Evolutionary conservation across 2,888 invertebrate species (phyloP), one percentile per base, ranked within the genome.

Genomic region (Habroteleia sp.): DNA sequence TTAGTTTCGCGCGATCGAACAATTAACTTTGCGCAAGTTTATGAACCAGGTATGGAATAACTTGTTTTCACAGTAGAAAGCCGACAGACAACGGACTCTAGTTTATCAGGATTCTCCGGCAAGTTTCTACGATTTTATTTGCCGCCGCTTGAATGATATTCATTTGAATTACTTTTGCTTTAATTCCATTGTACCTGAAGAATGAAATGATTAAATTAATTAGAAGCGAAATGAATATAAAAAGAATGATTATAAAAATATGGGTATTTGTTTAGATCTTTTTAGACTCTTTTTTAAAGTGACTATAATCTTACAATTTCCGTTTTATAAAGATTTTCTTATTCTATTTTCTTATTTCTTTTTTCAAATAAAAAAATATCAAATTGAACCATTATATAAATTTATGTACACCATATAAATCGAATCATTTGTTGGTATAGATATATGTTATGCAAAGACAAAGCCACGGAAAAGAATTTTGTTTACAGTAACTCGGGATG

Each of bases 1-100:
- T 46, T 60, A 44, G 13, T 37, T 44, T 60, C 46, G 5, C 31
- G 1, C 29, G 27, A n/a, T 27, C 33, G 41, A 48, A 33, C 31
- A 50, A 13, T 31, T 31, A 31, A 41, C 33, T 23, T 23, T 14
- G 50, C 31, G 23, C 31, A 17, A 48, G 31, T 50, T 50, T 31
- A 63, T 63, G 41, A 41, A 31, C 8, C 13, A 23, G 11, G 29
- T 29, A 31, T 25, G 33, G 50, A 29, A 41, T 31, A 41, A 63
- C 50, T 50, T 31, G 48, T 65, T 50, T 50, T 50, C 27, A 16
- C 27, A 29, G 52, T 54, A 44, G 50, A 65, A 65, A 52, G 54
- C 54, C 3, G 35, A 8, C 37, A 11, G 25, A 27, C 44, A 29
- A 37, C 29, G 48, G 13, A 3, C 35, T 63, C 13, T 23, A 17